Conservation (phyloP, 2,888 invertebrate species). For the Syrista parreyssii region DNA sequence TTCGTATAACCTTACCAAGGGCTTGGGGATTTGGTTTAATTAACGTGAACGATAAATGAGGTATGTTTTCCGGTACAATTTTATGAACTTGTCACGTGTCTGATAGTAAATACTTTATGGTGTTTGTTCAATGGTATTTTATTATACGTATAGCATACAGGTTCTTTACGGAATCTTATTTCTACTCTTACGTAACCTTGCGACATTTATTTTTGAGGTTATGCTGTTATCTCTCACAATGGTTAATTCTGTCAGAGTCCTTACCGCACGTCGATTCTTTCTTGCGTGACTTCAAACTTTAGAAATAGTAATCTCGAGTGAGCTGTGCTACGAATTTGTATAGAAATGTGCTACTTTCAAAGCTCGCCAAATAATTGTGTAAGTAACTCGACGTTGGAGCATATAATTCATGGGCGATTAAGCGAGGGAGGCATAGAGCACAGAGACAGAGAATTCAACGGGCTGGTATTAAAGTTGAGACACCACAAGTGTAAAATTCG, state of each 20-base stretch:
- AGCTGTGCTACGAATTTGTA: neutral
- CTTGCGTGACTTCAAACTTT: neutral
- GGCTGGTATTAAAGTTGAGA: neutral
- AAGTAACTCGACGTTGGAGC: neutral
- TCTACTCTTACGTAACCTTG: neutral
- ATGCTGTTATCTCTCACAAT: neutral
- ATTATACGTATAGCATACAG: neutral
- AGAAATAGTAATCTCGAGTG: neutral
- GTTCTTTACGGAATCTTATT: neutral
- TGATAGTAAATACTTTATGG: too few species aligned
- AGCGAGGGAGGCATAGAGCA: neutral
- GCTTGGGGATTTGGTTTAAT: neutral
- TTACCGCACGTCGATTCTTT: neutral
- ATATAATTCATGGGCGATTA: neutral
- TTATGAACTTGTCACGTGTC: neutral
- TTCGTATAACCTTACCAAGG: neutral
- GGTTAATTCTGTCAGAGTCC: neutral
- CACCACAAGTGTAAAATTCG: neutral
- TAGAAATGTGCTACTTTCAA: neutral
- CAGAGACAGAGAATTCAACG: neutral
- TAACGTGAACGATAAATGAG: slow-evolving; percentile 3
- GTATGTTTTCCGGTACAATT: neutral
- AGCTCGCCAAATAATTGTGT: neutral
- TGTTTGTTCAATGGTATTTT: neutral
- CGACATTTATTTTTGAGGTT: neutral